Conservation (phyloP, 1,140 invertebrate species). For the Penaeus vannamei region DNA sequence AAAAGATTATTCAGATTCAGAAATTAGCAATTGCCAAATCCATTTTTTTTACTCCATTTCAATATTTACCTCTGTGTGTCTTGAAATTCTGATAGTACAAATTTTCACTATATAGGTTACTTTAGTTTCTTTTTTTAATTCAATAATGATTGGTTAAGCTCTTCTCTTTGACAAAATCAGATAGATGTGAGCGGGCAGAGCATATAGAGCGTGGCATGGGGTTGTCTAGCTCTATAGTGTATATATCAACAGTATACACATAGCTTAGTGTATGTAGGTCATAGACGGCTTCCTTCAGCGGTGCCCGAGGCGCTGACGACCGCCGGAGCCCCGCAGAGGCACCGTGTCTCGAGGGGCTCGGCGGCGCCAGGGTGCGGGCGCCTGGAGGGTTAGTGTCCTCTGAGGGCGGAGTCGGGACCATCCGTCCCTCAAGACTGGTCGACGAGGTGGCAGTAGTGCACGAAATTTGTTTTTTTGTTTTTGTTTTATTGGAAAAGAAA, state of each 20-base stretch:
- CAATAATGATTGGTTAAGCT: constrained; percentile 12
- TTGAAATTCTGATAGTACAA: constrained; percentile 63
- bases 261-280: constrained; percentile 58
- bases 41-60: constrained; percentile 19
- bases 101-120: constrained; percentile 57
- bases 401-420: constrained; percentile 38
- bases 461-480: too few species aligned
- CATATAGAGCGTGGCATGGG: constrained; percentile 35
- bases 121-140: constrained; percentile 43
- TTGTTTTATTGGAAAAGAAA: not conserved
- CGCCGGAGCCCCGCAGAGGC: not conserved
- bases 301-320: not conserved
- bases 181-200: constrained; percentile 40
- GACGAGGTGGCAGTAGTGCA: not conserved
- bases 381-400: constrained; percentile 26
- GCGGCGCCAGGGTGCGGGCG: not conserved
- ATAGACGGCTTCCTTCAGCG: constrained; percentile 38
- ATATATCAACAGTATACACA: constrained; percentile 54
- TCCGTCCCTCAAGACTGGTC: constrained; percentile 37
- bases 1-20: not conserved
- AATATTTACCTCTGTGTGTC: constrained; percentile 35
- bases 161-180: constrained; percentile 28
- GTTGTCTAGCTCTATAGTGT: constrained; percentile 52
- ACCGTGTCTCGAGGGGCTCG: not conserved
- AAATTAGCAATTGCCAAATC: constrained; percentile 26